Percentiles rank a stretch among this genome's conserved stretches.
Conservation (phyloP, 2,888 invertebrate genomes). For the Epirrhoe tristata region DNA sequence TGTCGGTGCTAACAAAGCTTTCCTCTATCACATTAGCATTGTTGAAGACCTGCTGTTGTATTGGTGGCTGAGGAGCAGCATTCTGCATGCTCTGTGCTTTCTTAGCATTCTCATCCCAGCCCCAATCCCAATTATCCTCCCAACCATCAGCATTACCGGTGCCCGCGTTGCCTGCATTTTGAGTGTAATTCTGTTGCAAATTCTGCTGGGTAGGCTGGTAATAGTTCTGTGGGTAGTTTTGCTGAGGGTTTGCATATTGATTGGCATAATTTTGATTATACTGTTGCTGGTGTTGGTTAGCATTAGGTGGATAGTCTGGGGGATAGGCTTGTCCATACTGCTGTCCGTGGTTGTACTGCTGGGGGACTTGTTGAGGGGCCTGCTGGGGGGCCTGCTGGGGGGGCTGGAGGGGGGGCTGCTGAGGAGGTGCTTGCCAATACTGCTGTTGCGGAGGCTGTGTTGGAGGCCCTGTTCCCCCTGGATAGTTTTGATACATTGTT, state of each 20-base stretch:
- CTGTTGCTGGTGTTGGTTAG: constrained; percentile 67
- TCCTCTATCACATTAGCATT: constrained; percentile 84
- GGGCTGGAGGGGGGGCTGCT: neutral
- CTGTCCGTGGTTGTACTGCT: constrained; percentile 68
- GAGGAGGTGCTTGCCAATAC: constrained; percentile 1
- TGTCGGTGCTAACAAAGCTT: constrained; percentile 84
- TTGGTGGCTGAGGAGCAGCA: constrained; percentile 37
- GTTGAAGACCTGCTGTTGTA: constrained; percentile 55
- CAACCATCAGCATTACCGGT: constrained; percentile 65
- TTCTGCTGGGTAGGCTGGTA: constrained; percentile 43
- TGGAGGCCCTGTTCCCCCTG: constrained; percentile 49
- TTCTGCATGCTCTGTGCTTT: constrained; percentile 62
- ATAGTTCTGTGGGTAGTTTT: constrained; percentile 46
- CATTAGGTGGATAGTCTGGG: constrained; percentile 64
- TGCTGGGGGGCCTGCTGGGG: constrained; percentile 31
- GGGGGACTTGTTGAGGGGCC: constrained; percentile 14
- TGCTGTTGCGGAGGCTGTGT: constrained; percentile 36
- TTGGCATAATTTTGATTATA: constrained; percentile 45
- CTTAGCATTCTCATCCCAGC: constrained; percentile 85
- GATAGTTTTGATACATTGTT: constrained; percentile 69
- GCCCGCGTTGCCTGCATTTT: constrained; percentile 45
- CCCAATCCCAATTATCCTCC: constrained; percentile 86
- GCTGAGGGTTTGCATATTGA: constrained; percentile 43
- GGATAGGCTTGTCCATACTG: constrained; percentile 74
- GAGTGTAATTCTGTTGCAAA: constrained; percentile 65